Evolutionary conservation across 2,888 invertebrate genomes (phyloP), one percentile per base, ranked within the genome.

Genomic region (Drosophila leonis): DNA sequence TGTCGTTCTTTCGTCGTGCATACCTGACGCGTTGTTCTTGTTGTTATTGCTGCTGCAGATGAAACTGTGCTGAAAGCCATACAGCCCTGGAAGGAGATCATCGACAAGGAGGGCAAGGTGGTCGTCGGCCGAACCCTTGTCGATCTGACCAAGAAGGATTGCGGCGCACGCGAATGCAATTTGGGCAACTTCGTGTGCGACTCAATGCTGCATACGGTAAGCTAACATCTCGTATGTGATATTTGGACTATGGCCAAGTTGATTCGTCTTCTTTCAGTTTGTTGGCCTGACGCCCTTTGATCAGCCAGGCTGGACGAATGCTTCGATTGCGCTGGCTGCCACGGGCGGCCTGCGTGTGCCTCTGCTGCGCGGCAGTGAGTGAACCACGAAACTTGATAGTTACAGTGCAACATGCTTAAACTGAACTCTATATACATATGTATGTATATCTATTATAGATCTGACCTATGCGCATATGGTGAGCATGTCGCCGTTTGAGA

Each of bases 401-500:
- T 33, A 33, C 52, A 52, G 24, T 52, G 37, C 20, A 20, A 2
- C 41, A 15, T 18, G 31, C 8, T 2, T 42, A 15, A 42, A 20
- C 41, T 31, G 6, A 29, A 31, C 15, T 6, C 46, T 15, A 9
- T 9, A 18, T 13, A 9, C n/a, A n/a, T n/a, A n/a, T n/a, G n/a
- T 9, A n/a, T 27, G 12, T 42, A 27, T 44, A 8, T 42, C 10
- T 6, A 37, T 44, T 27, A 3, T 39, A 96, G 97, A 95, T 12
- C 94, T 96, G 13, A 96, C 96, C 1, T 95, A 95, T 44, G 95
- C 95, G 57, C 95, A 95, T 65, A 87, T 97, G 10, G 92, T 96
- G 7, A 95, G 95, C 80, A 94, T 95, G 27, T 94, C 95, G 69
- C 98, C 98, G 0, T 98, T 97, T 90, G 95, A 95, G 88, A 97